Evolutionary conservation across 53 echinoderm and acorn worm species (phyloP).

Genomic region (Echinometra lucunter): DNA sequence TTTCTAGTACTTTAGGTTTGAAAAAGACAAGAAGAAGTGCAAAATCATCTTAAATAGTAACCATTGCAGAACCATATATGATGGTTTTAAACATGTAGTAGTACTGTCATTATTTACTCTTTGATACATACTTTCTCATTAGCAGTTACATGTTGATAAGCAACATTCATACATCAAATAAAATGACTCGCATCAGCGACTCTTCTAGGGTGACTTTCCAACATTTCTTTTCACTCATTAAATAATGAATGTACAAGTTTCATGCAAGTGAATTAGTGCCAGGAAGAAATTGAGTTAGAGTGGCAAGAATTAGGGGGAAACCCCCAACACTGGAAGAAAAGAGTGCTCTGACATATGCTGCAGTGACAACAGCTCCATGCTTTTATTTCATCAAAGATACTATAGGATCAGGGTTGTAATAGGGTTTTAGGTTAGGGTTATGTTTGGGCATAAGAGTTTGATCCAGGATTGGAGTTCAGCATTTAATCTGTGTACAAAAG

Average conservation of each 20-base stretch:
- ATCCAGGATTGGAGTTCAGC: too few relatives aligned
- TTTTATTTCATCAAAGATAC: too few relatives aligned
- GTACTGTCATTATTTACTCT: neutral
- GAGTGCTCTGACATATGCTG: neutral
- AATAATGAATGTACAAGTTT: neutral
- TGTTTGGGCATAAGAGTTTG: too few relatives aligned
- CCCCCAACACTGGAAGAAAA: neutral
- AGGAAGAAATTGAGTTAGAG: neutral
- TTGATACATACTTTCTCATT: neutral
- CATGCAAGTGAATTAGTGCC: neutral
- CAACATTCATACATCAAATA: neutral
- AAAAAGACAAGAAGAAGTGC: neutral
- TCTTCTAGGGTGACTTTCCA: neutral
- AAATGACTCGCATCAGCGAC: neutral
- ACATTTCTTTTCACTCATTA: neutral
- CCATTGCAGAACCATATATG: neutral
- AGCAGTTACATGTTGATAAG: neutral
- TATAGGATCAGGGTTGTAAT: too few relatives aligned
- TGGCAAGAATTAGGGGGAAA: neutral
- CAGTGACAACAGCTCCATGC: too few relatives aligned
- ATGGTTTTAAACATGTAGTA: neutral
- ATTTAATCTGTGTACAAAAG: too few relatives aligned
- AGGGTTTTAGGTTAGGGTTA: too few relatives aligned
- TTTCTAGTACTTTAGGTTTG: neutral
- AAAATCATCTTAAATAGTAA: constrained; percentile 14